Evolutionary conservation across 2,888 invertebrate genomes (phyloP).

Genomic region (Tetragonula carbonaria): DNA sequence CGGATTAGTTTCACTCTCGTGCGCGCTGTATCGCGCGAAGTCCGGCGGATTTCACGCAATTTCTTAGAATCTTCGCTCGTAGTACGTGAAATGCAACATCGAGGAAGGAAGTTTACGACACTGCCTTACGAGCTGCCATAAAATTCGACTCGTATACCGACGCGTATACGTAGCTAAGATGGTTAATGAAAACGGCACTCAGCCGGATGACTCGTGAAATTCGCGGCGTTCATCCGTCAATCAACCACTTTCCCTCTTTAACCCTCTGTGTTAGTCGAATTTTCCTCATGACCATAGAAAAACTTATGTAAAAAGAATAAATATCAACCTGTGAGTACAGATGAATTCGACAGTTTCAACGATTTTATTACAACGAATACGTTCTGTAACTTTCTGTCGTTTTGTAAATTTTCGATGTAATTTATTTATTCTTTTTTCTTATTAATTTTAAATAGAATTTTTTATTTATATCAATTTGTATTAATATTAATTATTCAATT

Average conservation of each 20-base stretch:
- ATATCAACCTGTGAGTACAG: too few species aligned
- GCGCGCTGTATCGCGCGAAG: not conserved
- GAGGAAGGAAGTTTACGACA: constrained; percentile 59
- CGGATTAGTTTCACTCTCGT: not conserved
- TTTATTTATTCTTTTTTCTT: too few species aligned
- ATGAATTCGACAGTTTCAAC: too few species aligned
- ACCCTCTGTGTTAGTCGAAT: not conserved
- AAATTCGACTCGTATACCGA: constrained; percentile 53
- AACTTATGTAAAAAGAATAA: too few species aligned
- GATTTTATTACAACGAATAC: too few species aligned
- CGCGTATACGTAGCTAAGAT: constrained; percentile 2
- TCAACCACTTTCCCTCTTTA: constrained; percentile 43
- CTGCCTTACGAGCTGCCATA: constrained; percentile 61
- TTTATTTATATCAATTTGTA: too few species aligned
- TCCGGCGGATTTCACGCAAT: not conserved
- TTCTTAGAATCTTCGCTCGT: constrained; percentile 13
- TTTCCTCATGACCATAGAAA: too few species aligned
- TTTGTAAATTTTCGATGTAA: too few species aligned
- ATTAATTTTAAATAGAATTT: too few species aligned
- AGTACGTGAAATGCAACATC: constrained; percentile 8
- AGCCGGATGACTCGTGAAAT: constrained; percentile 38
- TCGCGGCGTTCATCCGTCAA: constrained; percentile 47
- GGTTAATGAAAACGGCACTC: constrained; percentile 62
- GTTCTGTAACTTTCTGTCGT: too few species aligned
- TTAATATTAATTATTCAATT: too few species aligned